Conservation (phyloP, 2,797 vertebrate genomes). For the Cygnus olor region DNA sequence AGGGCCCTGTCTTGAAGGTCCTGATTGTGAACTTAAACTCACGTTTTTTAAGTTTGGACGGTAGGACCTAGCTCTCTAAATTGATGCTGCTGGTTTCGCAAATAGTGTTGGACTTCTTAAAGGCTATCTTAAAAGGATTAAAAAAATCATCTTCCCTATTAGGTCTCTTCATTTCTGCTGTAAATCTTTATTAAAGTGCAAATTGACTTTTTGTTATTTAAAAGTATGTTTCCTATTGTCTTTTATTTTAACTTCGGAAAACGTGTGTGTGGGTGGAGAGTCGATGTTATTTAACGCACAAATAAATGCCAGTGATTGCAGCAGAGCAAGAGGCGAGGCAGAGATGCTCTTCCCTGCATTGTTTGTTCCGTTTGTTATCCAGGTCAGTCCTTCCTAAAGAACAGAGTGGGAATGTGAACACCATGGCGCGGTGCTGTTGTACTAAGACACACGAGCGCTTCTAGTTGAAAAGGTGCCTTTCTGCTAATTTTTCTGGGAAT, state of each 20-base stretch:
- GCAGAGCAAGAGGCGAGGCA: slow-evolving; percentile 1
- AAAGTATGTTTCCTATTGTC: slow-evolving; percentile 1
- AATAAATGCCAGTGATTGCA: not conserved
- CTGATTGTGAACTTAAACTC: not conserved
- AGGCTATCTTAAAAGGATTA: slow-evolving; percentile 1
- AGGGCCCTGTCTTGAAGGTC: not conserved
- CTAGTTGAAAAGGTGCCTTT: slow-evolving; percentile 42
- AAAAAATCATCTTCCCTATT: not conserved
- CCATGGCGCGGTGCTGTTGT: not conserved
- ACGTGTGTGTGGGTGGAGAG: not conserved
- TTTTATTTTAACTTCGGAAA: not conserved
- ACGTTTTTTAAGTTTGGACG: fast-evolving
- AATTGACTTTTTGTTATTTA: slow-evolving; percentile 9
- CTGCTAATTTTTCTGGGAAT: slow-evolving; percentile 45
- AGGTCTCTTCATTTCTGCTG: not conserved
- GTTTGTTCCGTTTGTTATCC: slow-evolving; percentile 17
- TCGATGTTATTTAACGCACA: slow-evolving; percentile 32
- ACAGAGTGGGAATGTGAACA: slow-evolving; percentile 20
- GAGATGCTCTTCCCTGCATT: not conserved
- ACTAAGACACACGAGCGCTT: slow-evolving; percentile 25
- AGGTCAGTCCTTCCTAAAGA: slow-evolving; percentile 48
- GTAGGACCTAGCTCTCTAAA: not conserved
- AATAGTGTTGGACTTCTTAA: not conserved
- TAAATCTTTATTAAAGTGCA: slow-evolving; percentile 36
- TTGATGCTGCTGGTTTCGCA: not conserved